Conservation (phyloP, 2,113 vertebrate species). For the Notarius lentiginosus region DNA sequence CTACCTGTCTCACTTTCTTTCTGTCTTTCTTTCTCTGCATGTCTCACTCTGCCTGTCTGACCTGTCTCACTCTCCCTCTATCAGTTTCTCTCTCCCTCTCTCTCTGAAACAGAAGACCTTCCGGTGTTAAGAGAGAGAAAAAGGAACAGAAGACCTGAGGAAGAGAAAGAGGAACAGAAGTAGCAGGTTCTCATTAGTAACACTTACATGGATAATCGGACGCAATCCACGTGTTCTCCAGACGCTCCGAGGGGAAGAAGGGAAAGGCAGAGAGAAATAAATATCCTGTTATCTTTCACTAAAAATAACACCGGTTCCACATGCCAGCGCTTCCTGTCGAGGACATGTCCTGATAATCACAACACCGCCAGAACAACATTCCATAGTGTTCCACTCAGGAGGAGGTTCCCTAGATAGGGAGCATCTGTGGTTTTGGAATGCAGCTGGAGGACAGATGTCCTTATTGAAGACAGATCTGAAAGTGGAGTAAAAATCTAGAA, state of each 20-base stretch:
- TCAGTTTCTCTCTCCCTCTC: conserved; percentile 7
- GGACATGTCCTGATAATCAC: background rate
- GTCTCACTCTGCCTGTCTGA: background rate
- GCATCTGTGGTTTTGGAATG: no score
- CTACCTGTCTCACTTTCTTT: background rate
- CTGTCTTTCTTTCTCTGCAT: background rate
- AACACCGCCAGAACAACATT: background rate
- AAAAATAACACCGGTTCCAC: conserved; percentile 67
- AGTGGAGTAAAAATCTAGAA: background rate
- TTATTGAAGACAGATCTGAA: background rate
- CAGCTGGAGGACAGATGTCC: background rate
- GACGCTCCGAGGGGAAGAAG: conserved; percentile 40
- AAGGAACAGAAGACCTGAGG: conserved; percentile 1
- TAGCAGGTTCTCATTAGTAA: conserved; percentile 56
- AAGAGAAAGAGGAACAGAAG: conserved; percentile 49
- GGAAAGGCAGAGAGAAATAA: conserved; percentile 30
- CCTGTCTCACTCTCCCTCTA: background rate
- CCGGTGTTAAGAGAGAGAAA: conserved; percentile 26
- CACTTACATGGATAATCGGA: conserved; percentile 55
- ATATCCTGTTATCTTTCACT: conserved; percentile 48
- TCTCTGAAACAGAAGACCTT: conserved; percentile 39
- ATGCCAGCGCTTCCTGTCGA: background rate
- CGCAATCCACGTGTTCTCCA: conserved; percentile 52
- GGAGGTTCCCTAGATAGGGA: background rate
- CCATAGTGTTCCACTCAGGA: background rate